phyloP scores from a whole-genome alignment of 1,140 invertebrate genomes.

The Acromyrmex charruanus region DNA sequence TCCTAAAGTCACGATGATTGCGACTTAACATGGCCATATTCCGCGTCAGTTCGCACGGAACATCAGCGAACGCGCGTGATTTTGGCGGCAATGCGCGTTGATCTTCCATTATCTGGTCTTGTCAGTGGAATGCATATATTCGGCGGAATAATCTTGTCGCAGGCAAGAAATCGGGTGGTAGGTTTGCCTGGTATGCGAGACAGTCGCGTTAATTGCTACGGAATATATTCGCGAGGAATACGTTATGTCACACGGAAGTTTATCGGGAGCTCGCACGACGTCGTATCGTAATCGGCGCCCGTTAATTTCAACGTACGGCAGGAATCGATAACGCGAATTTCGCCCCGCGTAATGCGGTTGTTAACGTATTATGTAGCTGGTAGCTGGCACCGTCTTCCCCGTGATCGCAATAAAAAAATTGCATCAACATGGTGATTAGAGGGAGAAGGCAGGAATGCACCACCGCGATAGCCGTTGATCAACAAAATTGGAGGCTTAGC shows the following conservation, averaged over 20 bases:
- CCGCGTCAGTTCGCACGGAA: not conserved
- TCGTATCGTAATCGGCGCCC: constrained; percentile 20
- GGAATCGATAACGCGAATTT: constrained; percentile 13
- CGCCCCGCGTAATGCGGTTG: not conserved
- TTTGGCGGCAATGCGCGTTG: not conserved
- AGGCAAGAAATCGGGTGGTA: constrained; percentile 18
- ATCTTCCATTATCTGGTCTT: constrained; percentile 25
- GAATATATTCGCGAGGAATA: constrained; percentile 15
- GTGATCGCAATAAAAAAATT: constrained; percentile 27
- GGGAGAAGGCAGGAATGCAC: not conserved
- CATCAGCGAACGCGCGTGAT: not conserved
- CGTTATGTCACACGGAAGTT: constrained; percentile 14
- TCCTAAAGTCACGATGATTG: not conserved
- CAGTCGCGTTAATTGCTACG: constrained; percentile 35
- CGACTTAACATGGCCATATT: not conserved
- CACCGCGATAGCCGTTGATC: not conserved
- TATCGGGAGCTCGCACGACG: not conserved
- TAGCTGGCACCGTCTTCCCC: not conserved
- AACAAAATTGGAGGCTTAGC: not conserved
- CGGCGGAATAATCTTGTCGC: constrained; percentile 22
- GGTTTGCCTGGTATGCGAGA: not conserved
- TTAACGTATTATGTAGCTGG: not conserved
- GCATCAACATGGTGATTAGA: not conserved
- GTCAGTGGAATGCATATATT: constrained; percentile 21
- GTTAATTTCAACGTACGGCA: constrained; percentile 32